phyloP scores from a whole-genome alignment of 2,797 vertebrate species.

The Phoeniculus purpureus region DNA sequence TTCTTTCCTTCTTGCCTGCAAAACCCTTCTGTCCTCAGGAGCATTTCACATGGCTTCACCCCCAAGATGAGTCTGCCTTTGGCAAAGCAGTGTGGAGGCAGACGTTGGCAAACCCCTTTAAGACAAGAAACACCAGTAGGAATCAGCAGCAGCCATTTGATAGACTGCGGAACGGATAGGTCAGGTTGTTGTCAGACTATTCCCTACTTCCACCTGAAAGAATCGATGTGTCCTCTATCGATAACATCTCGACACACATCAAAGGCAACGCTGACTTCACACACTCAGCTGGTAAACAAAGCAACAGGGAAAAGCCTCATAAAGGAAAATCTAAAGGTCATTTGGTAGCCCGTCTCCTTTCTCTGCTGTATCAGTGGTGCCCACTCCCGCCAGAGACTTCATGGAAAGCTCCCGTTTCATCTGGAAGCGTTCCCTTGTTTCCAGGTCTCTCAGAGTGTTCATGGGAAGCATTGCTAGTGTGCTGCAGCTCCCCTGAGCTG shows the following conservation, averaged over 20 bases:
- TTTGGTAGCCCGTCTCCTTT: background rate
- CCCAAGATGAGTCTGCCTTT: too few species aligned
- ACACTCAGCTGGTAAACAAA: background rate
- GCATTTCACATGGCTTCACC: too few species aligned
- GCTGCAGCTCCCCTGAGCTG: background rate
- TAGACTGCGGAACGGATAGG: background rate
- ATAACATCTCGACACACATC: background rate
- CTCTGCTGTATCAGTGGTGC: background rate
- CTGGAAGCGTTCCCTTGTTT: background rate
- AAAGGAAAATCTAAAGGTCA: background rate
- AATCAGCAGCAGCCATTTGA: background rate
- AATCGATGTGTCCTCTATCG: background rate
- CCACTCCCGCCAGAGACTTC: background rate
- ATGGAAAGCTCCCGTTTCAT: background rate
- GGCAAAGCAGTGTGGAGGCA: too few species aligned
- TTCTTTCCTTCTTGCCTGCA: too few species aligned
- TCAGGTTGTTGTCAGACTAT: background rate
- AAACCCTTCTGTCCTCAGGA: too few species aligned
- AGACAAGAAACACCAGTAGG: background rate
- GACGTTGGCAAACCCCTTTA: background rate
- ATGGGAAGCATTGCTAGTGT: background rate
- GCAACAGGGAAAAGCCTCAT: background rate
- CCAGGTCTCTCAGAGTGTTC: background rate
- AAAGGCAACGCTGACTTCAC: background rate
- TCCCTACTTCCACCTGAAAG: background rate